Conservation (phyloP, 2,113 vertebrate species). For the Peromyscus leucopus region DNA sequence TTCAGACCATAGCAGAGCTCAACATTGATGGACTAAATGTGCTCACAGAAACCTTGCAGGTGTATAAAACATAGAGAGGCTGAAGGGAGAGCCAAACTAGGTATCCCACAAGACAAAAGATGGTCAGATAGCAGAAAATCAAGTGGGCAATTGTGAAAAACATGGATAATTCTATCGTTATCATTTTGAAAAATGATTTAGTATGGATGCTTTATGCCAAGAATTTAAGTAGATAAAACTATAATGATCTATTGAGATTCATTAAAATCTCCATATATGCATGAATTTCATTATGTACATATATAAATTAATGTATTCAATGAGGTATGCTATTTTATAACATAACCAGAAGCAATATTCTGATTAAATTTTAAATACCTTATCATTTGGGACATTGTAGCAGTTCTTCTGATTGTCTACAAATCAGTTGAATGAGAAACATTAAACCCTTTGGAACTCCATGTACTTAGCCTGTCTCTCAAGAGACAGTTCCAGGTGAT, state of each 20-base stretch:
- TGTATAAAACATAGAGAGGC: background rate
- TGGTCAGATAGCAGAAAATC: constrained; percentile 7
- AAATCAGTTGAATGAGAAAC: constrained; percentile 24
- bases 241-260: constrained; percentile 55
- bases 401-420: constrained; percentile 56
- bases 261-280: constrained; percentile 62
- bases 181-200: constrained; percentile 53
- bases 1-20: background rate
- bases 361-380: constrained; percentile 59
- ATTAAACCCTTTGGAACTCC: background rate
- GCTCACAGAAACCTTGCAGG: background rate
- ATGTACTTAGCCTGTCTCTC: background rate
- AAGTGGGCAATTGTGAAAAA: background rate
- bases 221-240: constrained; percentile 57
- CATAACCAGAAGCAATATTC: constrained; percentile 6
- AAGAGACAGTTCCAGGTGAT: background rate
- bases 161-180: constrained; percentile 9
- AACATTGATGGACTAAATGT: background rate
- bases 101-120: background rate
- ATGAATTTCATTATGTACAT: constrained; percentile 49
- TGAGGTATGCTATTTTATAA: constrained; percentile 35
- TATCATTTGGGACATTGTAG: background rate
- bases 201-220: constrained; percentile 41
- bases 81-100: background rate
- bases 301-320: constrained; percentile 30